Percentiles rank a stretch among this genome's conserved stretches.
Conservation (phyloP, 2,888 invertebrate genomes). For the Escarpia spicata region DNA sequence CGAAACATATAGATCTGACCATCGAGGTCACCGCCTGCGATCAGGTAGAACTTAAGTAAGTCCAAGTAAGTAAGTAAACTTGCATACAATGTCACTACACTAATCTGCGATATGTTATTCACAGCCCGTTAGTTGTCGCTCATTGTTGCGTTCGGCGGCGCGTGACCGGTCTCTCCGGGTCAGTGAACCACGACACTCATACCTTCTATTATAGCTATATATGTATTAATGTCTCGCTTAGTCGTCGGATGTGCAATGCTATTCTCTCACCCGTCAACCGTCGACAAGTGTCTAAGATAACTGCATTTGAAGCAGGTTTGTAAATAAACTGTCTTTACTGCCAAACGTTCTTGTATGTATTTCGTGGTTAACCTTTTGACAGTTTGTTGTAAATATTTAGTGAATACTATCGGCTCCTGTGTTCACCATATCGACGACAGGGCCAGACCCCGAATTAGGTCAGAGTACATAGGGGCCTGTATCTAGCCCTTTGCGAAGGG, state of each 20-base stretch:
- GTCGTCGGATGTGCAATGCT: background rate
- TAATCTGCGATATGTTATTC: background rate
- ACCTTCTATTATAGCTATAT: background rate
- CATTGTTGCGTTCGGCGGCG: background rate
- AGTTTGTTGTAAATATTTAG: too few species aligned
- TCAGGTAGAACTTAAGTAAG: too few species aligned
- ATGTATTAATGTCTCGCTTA: background rate
- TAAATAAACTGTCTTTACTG: background rate
- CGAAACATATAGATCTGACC: too few species aligned
- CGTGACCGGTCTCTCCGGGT: background rate
- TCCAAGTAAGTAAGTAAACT: too few species aligned
- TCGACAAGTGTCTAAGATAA: background rate
- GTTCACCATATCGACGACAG: too few species aligned
- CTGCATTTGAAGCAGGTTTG: background rate
- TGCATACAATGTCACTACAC: background rate
- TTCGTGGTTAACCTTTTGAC: too few species aligned
- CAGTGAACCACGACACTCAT: background rate
- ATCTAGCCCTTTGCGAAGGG: too few species aligned
- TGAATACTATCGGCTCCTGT: too few species aligned
- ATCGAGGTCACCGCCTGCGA: too few species aligned
- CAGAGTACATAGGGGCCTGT: too few species aligned
- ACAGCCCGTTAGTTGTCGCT: background rate
- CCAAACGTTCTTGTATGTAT: too few species aligned
- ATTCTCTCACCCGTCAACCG: background rate
- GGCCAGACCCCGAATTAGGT: too few species aligned